These are phyloP conservation scores for Drosophila colorata DNA, from an alignment of 2,888 invertebrate species.

Conservation along the genomic window DNA sequence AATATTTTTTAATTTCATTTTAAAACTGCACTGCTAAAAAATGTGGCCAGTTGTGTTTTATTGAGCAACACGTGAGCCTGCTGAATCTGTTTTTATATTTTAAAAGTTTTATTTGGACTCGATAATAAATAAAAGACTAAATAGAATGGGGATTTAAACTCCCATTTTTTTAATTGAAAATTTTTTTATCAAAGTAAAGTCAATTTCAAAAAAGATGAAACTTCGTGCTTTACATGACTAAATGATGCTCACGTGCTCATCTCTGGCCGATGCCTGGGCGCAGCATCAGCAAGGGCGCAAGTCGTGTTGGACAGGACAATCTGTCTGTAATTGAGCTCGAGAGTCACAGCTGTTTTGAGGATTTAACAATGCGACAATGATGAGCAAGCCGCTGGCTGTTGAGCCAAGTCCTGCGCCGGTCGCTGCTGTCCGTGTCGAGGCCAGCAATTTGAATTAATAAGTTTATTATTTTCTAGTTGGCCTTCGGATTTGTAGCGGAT, in stretches of 20 bases:
- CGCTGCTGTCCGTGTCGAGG: constrained; percentile 41
- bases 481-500: constrained; percentile 61
- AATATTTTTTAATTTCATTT: no score
- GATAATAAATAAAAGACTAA: no score
- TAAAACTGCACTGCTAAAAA: no score
- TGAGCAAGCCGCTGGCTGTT: constrained; percentile 40
- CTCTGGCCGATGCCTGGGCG: constrained; percentile 6
- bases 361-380: constrained; percentile 70
- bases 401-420: constrained; percentile 20
- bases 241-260: constrained; percentile 10
- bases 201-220: no score
- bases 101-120: no score
- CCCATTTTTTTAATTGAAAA: no score
- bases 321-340: constrained; percentile 61
- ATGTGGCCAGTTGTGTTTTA: no score
- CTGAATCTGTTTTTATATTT: no score
- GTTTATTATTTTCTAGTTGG: constrained; percentile 70
- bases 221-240: background rate
- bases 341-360: constrained; percentile 62
- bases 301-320: constrained; percentile 24
- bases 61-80: no score
- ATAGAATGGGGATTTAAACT: no score
- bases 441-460: constrained; percentile 71
- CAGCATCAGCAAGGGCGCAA: background rate
- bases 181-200: no score